These are phyloP conservation scores for Excalfactoria chinensis DNA, from an alignment of 2,113 vertebrate species.

Conservation along the genomic window DNA sequence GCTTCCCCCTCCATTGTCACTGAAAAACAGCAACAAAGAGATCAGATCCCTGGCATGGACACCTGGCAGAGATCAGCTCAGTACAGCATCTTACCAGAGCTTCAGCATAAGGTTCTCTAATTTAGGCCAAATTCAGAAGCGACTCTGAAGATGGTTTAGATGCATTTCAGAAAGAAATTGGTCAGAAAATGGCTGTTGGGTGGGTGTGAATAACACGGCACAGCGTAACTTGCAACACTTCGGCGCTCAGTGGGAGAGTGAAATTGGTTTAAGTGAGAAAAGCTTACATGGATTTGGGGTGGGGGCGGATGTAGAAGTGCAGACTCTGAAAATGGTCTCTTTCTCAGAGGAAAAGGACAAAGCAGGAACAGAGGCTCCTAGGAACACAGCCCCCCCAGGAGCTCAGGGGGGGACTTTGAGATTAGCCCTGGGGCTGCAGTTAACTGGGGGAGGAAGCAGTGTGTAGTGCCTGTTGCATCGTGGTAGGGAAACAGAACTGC, in stretches of 20 bases:
- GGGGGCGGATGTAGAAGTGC: conserved; percentile 26
- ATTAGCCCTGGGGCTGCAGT: not conserved
- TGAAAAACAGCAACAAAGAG: not conserved
- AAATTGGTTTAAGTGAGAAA: conserved; percentile 47
- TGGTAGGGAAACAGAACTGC: not conserved
- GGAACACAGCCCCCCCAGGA: not conserved
- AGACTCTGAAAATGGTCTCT: conserved; percentile 36
- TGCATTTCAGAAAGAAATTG: conserved; percentile 43
- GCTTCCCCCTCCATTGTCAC: not conserved
- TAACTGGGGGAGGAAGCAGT: not conserved
- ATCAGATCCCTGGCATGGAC: not conserved
- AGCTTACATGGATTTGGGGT: not conserved
- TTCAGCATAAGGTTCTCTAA: not conserved
- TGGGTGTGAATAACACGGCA: not conserved
- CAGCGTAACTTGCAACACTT: not conserved
- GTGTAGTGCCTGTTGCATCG: not conserved
- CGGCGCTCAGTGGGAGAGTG: not conserved
- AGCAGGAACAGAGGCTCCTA: not conserved
- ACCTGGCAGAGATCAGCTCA: not conserved
- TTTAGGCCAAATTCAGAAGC: not conserved
- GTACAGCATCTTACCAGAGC: not conserved
- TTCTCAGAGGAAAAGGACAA: not conserved
- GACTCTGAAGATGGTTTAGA: conserved; percentile 1
- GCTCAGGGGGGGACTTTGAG: not conserved
- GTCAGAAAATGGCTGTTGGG: conserved; percentile 43